Base-by-base conservation (phyloP, 2,113 vertebrate genomes). In the Nycticryphes semicollaris region DNA sequence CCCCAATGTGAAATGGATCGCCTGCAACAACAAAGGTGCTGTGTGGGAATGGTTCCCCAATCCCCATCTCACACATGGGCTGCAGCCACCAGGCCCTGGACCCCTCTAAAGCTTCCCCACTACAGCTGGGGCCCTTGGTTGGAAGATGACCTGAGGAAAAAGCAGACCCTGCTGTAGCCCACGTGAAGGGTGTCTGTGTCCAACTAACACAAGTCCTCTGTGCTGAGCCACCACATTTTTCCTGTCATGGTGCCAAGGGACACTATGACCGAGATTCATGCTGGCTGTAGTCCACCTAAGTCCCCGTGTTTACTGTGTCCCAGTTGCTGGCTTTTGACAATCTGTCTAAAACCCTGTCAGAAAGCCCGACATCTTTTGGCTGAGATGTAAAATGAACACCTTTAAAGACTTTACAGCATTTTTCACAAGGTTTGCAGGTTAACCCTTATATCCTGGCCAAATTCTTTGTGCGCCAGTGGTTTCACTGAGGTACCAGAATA, bases 1-100 rank as follows among this genome's bases (percentile, higher is more conserved):
- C 31, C 98, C 98, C 8, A 98, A 98, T 2, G 98, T 99, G 73
- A 99, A 99, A 92, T 99, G 99, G 99, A 99, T 99, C 1, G 99
- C 99, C 31, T 99, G 99, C 98, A 99, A 99, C 96, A 99, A 99
- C 94, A 99, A 99, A 98, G 99, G 99, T 99, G 68, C 43, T 6
- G n/a, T 97, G 91, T 18, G n/a, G 17, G 27, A 79, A 23, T 0
- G 9, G 7, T 37, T 59, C 64, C 45, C 45, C 54, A 3, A 0
- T 1, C 9, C 8, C 30, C 24, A 13, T 15, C 64, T 35, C 45
- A 24, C 12, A 4, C 1, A 0, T 4, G n/a, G 53, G 12, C 47
- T 41, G 18, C 73, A 48, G 10, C 33, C 74, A 27, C 1, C 0
- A 9, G 41, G 41, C 13, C 45, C 72, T 69, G 54, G 43, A 9